Percentiles rank a stretch among this genome's conserved stretches.
phyloP scores from a whole-genome alignment of 2,113 vertebrate genomes.

The Neodontobutis hainanensis region DNA sequence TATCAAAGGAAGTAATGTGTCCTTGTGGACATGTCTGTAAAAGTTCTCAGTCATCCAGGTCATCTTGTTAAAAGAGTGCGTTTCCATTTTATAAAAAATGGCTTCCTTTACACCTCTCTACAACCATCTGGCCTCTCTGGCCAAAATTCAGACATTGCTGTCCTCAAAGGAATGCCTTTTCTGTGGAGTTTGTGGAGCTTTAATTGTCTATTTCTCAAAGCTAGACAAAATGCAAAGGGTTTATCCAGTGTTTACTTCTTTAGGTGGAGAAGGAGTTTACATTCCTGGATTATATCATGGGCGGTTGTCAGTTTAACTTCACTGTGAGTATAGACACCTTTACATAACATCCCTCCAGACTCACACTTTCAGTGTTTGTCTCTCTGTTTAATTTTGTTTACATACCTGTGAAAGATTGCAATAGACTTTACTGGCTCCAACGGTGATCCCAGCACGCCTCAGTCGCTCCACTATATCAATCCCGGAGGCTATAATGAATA shows the following conservation, averaged over 20 bases:
- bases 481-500: slow-evolving; percentile 92
- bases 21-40: no score
- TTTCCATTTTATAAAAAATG: no score
- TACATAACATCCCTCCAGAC: background rate
- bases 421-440: slow-evolving; percentile 95
- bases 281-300: slow-evolving; percentile 94
- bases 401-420: slow-evolving; percentile 81
- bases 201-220: no score
- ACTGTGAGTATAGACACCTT: slow-evolving; percentile 81
- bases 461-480: slow-evolving; percentile 91
- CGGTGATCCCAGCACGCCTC: slow-evolving; percentile 84
- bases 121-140: no score
- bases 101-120: no score
- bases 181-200: no score
- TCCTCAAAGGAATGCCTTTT: no score
- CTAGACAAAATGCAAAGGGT: no score
- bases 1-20: no score
- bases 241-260: background rate
- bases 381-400: background rate
- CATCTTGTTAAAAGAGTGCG: no score
- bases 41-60: no score
- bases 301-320: slow-evolving; percentile 93
- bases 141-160: no score
- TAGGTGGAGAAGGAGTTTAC: slow-evolving; percentile 88
- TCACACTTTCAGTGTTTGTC: background rate